Evolutionary conservation across 2,888 invertebrate genomes (phyloP).

Genomic region (Lithophane semibrunnea): DNA sequence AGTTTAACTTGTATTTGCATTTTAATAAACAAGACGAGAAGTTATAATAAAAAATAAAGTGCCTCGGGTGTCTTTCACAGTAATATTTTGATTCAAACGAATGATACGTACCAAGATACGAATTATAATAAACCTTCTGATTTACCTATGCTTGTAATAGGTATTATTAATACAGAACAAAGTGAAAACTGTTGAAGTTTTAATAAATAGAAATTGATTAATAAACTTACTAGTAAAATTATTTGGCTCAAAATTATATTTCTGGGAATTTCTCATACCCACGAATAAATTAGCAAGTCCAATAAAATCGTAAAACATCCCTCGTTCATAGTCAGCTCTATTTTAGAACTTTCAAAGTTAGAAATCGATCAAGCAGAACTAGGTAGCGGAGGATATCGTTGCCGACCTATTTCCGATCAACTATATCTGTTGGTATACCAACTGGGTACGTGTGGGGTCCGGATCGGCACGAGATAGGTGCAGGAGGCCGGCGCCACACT

Average conservation of each 20-base stretch:
- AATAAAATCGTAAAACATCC: background rate
- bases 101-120: background rate
- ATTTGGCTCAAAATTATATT: background rate
- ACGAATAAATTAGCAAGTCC: background rate
- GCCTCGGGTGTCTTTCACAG: constrained; percentile 2
- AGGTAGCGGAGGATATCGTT: background rate
- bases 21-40: constrained; percentile 51
- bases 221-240: background rate
- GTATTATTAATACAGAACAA: background rate
- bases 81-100: constrained; percentile 19
- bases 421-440: background rate
- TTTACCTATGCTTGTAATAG: background rate
- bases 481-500: background rate
- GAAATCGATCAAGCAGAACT: constrained; percentile 20
- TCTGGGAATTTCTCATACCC: background rate
- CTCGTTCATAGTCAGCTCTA: background rate
- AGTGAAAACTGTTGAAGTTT: background rate
- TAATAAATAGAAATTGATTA: background rate
- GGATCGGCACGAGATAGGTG: too few relatives aligned
- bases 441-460: background rate
- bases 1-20: constrained; percentile 58
- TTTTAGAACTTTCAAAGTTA: constrained; percentile 16
- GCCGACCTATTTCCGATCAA: constrained; percentile 4
- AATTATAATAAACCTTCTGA: background rate
- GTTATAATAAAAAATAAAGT: constrained; percentile 45